Evolutionary conservation across 53 echinoderm and acorn worm species (phyloP).

Genomic region (Luidia sarsii): DNA sequence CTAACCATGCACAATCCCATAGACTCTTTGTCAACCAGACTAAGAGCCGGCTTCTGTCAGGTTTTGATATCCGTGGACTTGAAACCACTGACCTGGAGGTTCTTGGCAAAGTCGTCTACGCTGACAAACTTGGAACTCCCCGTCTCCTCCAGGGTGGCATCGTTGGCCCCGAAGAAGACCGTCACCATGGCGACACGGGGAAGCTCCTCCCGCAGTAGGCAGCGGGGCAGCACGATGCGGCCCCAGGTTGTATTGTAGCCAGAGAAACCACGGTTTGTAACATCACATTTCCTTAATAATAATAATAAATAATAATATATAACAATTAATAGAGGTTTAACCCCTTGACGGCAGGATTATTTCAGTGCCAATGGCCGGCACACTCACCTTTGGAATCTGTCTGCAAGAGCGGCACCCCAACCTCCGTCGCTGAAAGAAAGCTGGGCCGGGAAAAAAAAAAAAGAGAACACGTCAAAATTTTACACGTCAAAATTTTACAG

Average conservation of each 20-base stretch:
- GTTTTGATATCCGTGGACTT: too few relatives aligned
- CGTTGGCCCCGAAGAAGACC: slow-evolving; percentile 81
- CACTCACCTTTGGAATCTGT: slow-evolving; percentile 44
- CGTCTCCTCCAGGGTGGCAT: slow-evolving; percentile 44
- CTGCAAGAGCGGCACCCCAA: slow-evolving; percentile 41
- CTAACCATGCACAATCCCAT: too few relatives aligned
- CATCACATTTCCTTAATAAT: slow-evolving; percentile 74
- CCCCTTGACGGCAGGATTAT: too few relatives aligned
- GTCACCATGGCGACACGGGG: slow-evolving; percentile 60
- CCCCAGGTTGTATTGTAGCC: slow-evolving; percentile 76
- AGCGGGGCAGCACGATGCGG: slow-evolving; percentile 33
- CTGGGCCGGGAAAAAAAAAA: background rate
- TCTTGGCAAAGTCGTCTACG: slow-evolving; percentile 44
- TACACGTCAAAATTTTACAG: background rate
- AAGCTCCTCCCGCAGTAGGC: slow-evolving; percentile 51
- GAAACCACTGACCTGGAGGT: slow-evolving; percentile 76
- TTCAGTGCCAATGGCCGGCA: too few relatives aligned
- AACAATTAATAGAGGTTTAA: too few relatives aligned
- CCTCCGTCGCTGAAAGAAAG: slow-evolving; percentile 41
- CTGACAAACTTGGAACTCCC: slow-evolving; percentile 60
- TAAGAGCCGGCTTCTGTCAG: too few relatives aligned
- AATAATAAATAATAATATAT: too few relatives aligned
- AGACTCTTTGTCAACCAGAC: too few relatives aligned
- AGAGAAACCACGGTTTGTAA: slow-evolving; percentile 64
- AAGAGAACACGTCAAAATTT: background rate